Percentiles rank a stretch among this genome's conserved stretches.
Evolutionary conservation across 2,113 vertebrate genomes (phyloP).

Genomic region (Gasterosteus aculeatus): DNA sequence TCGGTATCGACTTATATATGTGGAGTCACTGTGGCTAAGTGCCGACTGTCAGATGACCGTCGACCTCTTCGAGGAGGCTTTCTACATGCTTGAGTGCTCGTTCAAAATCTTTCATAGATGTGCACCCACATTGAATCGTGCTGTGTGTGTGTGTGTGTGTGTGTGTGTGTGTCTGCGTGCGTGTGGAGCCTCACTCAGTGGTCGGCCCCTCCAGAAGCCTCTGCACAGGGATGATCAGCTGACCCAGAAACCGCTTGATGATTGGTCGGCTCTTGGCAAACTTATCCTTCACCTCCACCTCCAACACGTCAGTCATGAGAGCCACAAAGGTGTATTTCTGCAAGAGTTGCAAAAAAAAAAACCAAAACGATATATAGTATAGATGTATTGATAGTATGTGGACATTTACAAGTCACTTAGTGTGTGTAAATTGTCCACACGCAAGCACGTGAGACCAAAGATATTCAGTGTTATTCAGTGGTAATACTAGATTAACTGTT

Average conservation of each 20-base stretch:
- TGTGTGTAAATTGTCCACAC: too few relatives aligned
- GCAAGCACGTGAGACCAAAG: too few relatives aligned
- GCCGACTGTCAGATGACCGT: constrained; percentile 30
- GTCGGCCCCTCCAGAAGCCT: constrained; percentile 91
- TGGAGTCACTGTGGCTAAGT: constrained; percentile 26
- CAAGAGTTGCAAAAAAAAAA: constrained; percentile 25
- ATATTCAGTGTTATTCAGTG: too few relatives aligned
- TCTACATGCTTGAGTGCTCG: not conserved
- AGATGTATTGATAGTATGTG: not conserved
- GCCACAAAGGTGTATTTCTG: constrained; percentile 98
- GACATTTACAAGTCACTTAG: not conserved
- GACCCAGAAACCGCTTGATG: constrained; percentile 97
- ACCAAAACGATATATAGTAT: too few relatives aligned
- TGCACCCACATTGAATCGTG: not conserved
- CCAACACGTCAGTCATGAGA: constrained; percentile 93
- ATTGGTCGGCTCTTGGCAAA: constrained; percentile 98
- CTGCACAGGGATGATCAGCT: constrained; percentile 93
- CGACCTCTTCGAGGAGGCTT: not conserved
- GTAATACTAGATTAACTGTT: too few relatives aligned
- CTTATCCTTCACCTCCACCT: constrained; percentile 98
- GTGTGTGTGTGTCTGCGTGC: not conserved
- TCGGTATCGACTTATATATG: constrained; percentile 1
- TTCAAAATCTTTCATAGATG: not conserved
- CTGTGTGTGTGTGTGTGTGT: not conserved
- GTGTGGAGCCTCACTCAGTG: constrained; percentile 83